Evolutionary conservation across 2,797 vertebrate species (phyloP), one percentile per base, ranked within the genome.

Genomic region (Catharus ustulatus): DNA sequence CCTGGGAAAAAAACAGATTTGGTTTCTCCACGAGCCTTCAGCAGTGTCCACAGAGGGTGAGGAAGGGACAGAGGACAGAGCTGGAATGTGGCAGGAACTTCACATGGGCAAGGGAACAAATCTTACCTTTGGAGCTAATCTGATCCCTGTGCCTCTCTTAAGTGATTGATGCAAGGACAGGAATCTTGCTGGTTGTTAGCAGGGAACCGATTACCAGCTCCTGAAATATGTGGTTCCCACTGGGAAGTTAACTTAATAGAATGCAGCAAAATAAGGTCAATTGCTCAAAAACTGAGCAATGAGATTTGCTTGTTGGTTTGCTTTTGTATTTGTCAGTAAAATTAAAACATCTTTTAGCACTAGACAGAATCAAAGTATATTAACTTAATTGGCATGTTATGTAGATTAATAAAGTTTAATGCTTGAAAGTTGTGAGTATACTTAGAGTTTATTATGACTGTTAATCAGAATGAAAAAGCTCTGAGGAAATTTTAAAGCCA

Each of bases 391-490:
- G 95, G 48, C 87, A 71, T 51, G 20, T 84, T 96, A 90, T 94
- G 64, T 89, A 87, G 89, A 90, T 93, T 95, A 93, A 96, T 95
- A 86, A 89, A 93, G 69, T 64, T 72, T 90, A 93, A 83, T 2
- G 43, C 85, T 90, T 55, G 81, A 57, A 92, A 81, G 29, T 34
- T 81, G 62, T 83, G 88, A 93, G 94, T 95, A 80, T 89, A 90
- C 90, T 84, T 95, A 59, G 90, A 94, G 91, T 87, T 90, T 95
- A 95, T 92, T 95, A 89, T 63, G 87, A 72, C 67, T 88, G 77
- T 92, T 97, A 94, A 96, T 96, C 90, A 93, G 57, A 95, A 94
- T 92, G 94, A 83, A 67, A 92, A 87, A 89, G 46, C 73, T 94
- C 62, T 68, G 46, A 82, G 74, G 84, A 93, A 92, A 75, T 92